Conservation (phyloP, 2,888 invertebrate genomes). For the Empis stercorea region DNA sequence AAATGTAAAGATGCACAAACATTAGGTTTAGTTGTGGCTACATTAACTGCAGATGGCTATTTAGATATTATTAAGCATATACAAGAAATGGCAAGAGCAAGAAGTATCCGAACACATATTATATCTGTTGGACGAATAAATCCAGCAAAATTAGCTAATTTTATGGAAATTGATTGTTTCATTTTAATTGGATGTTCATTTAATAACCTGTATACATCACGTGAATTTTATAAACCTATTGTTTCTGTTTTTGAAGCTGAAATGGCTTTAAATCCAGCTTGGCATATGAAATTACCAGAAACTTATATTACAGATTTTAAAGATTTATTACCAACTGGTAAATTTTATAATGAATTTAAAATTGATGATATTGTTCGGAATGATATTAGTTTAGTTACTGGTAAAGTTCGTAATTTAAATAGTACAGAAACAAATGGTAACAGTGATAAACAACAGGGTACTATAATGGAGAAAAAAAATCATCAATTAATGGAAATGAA, state of each 20-base stretch:
- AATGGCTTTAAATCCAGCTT: conserved; percentile 53
- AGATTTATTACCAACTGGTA: conserved; percentile 53
- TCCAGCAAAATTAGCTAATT: conserved; percentile 89
- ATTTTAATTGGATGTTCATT: conserved; percentile 86
- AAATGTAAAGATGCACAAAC: conserved; percentile 80
- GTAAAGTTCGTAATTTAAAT: conserved; percentile 43
- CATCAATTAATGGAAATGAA: conserved; percentile 26
- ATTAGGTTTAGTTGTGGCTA: conserved; percentile 83
- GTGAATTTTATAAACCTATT: conserved; percentile 81
- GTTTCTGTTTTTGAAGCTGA: conserved; percentile 89
- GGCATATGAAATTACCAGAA: conserved; percentile 38
- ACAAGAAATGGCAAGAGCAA: conserved; percentile 54
- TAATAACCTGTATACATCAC: conserved; percentile 68
- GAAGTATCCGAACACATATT: conserved; percentile 79
- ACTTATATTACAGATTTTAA: conserved; percentile 63
- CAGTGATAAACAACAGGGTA: conserved; percentile 26
- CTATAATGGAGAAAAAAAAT: conserved; percentile 23
- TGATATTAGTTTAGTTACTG: conserved; percentile 66
- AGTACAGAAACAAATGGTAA: conserved; percentile 9
- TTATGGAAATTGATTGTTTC: conserved; percentile 78
- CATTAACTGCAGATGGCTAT: conserved; percentile 71
- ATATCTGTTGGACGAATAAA: conserved; percentile 91
- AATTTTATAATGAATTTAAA: conserved; percentile 38
- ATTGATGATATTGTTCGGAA: conserved; percentile 36
- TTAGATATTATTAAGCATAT: conserved; percentile 60